These are phyloP conservation scores for Dichetophora obliterata DNA, from an alignment of 2,888 invertebrate genomes.

Conservation along the genomic window DNA sequence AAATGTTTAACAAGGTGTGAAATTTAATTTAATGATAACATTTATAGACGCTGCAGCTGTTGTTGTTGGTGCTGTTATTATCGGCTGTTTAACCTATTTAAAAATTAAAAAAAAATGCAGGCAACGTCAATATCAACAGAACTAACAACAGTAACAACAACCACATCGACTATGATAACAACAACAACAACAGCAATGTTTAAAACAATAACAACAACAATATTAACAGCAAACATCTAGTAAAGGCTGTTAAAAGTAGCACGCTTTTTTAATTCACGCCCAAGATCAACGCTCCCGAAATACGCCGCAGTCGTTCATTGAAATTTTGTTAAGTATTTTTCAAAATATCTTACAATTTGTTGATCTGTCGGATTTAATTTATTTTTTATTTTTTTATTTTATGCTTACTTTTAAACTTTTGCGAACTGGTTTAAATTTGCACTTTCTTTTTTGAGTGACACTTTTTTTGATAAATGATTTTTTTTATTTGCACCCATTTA, in stretches of 20 bases:
- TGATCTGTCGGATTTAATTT: background rate
- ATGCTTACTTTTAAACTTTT: too few species aligned
- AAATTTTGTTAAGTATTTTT: too few species aligned
- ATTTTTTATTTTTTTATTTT: background rate
- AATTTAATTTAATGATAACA: background rate
- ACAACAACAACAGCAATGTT: background rate
- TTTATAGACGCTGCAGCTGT: background rate
- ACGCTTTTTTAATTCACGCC: background rate
- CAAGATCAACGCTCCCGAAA: conserved; percentile 4
- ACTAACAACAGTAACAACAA: background rate
- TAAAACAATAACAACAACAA: background rate
- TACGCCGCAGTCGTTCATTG: too few species aligned
- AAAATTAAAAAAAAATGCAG: background rate
- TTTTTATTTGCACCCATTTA: background rate
- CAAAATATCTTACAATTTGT: too few species aligned
- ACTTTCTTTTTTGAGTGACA: background rate
- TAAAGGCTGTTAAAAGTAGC: background rate
- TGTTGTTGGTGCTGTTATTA: background rate
- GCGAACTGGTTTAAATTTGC: background rate
- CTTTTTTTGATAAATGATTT: background rate
- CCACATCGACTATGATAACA: background rate
- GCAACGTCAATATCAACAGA: too few species aligned
- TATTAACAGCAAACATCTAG: background rate
- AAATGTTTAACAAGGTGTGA: background rate
- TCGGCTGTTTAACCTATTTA: background rate